Evolutionary conservation across 37 sponge, comb jelly and placozoan genomes (phyloP).

Genomic region (Amphimedon queenslandica): DNA sequence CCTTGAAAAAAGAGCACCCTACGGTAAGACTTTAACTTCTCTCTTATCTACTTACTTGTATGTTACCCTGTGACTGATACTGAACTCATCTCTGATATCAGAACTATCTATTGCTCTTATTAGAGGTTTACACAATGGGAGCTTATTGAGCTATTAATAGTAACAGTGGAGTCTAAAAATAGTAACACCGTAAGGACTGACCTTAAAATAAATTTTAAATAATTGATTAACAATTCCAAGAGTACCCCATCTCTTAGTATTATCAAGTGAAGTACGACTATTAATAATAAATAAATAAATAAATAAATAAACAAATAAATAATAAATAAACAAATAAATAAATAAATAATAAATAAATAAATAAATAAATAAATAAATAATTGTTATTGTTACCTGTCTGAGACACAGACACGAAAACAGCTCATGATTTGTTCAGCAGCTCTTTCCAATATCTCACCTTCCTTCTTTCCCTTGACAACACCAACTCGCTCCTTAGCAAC

Average conservation of each 20-base stretch:
- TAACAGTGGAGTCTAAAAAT: too few species aligned
- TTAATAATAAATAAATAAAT: too few species aligned
- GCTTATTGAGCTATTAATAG: constrained; percentile 69
- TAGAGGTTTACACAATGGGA: constrained; percentile 90
- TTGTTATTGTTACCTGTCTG: constrained; percentile 45
- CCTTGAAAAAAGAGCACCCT: too few species aligned
- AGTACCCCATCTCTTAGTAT: constrained; percentile 84
- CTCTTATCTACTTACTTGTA: too few species aligned
- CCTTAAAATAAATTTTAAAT: constrained; percentile 96
- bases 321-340: too few species aligned
- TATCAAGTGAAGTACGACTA: constrained; percentile 55
- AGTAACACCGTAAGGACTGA: too few species aligned
- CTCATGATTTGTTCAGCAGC: constrained; percentile 89
- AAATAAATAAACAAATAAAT: too few species aligned
- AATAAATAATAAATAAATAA: too few species aligned
- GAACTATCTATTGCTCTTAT: constrained; percentile 87
- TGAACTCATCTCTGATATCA: constrained; percentile 71
- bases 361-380: background rate
- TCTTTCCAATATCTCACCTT: too few species aligned
- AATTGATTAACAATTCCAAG: constrained; percentile 85
- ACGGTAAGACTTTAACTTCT: too few species aligned
- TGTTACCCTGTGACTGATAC: constrained; percentile 75
- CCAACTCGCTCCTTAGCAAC: constrained; percentile 76
- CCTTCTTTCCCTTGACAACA: too few species aligned
- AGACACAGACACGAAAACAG: constrained; percentile 87